Conservation (phyloP, 2,797 vertebrate genomes). For the Aphelocoma californica region DNA sequence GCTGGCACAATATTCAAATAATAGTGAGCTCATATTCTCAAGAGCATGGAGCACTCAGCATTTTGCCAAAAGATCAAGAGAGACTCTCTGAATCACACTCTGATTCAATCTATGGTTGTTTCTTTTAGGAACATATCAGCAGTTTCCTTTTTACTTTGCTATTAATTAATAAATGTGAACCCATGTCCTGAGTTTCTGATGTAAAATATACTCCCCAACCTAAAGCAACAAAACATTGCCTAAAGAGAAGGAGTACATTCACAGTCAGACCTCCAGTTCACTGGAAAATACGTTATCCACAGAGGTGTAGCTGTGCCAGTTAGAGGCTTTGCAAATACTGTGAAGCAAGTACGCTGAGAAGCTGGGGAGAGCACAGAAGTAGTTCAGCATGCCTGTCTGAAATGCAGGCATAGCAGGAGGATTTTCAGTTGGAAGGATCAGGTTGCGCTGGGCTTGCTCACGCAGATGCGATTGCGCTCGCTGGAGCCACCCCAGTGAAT, state of each 20-base stretch:
- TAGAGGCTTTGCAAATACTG: background rate
- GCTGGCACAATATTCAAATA: background rate
- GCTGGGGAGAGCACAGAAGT: background rate
- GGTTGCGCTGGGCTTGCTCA: background rate
- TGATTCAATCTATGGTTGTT: background rate
- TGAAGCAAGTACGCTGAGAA: background rate
- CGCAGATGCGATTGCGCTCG: background rate
- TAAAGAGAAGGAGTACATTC: background rate
- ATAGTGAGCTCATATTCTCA: background rate
- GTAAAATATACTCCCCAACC: background rate
- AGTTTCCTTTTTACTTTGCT: background rate
- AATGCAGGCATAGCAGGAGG: constrained; percentile 22
- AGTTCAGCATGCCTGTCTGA: constrained; percentile 21
- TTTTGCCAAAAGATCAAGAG: background rate
- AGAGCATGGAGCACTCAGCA: background rate
- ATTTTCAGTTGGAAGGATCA: constrained; percentile 44
- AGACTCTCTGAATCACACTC: background rate
- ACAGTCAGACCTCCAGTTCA: background rate
- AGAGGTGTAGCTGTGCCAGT: background rate
- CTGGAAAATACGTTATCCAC: background rate
- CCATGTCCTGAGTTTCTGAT: background rate
- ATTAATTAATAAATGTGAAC: background rate
- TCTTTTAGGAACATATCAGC: background rate
- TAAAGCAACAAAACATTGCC: background rate
- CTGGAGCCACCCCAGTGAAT: background rate